Evolutionary conservation across 2,888 invertebrate species (phyloP).

Genomic region (Drosophila barbarae): DNA sequence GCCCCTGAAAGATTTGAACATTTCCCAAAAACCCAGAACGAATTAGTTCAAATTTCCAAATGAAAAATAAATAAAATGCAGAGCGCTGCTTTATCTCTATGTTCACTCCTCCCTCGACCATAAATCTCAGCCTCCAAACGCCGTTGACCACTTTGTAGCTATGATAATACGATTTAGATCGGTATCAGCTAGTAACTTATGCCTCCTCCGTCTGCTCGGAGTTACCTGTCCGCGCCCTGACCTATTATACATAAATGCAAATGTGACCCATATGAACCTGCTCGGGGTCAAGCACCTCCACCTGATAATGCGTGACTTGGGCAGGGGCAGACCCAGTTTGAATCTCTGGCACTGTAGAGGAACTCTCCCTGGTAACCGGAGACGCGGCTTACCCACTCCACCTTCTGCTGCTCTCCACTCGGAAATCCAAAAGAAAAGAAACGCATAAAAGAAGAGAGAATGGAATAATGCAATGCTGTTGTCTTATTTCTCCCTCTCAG

Average conservation of each 20-base stretch:
- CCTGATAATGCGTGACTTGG: conserved; percentile 70
- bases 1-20: neutral
- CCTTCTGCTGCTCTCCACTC: conserved; percentile 2
- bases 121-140: conserved; percentile 26
- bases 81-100: neutral
- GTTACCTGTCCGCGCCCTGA: conserved; percentile 55
- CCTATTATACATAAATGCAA: conserved; percentile 65
- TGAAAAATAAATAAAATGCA: neutral
- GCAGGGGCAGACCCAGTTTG: conserved; percentile 39
- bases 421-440: conserved; percentile 21
- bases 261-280: conserved; percentile 46
- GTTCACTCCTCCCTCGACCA: conserved; percentile 2
- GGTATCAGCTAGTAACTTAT: conserved; percentile 51
- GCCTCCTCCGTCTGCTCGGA: conserved; percentile 54
- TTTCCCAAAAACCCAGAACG: neutral
- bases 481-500: conserved; percentile 80
- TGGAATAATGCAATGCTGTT: conserved; percentile 37
- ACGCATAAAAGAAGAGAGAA: conserved; percentile 5
- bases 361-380: conserved; percentile 31
- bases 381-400: conserved; percentile 39
- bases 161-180: conserved; percentile 53
- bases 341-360: conserved; percentile 10
- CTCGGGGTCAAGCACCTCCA: conserved; percentile 64
- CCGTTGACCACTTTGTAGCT: conserved; percentile 32
- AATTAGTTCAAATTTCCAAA: neutral